These are phyloP conservation scores for Tamias sibiricus DNA, from an alignment of 2,113 vertebrate genomes.

Conservation along the genomic window DNA sequence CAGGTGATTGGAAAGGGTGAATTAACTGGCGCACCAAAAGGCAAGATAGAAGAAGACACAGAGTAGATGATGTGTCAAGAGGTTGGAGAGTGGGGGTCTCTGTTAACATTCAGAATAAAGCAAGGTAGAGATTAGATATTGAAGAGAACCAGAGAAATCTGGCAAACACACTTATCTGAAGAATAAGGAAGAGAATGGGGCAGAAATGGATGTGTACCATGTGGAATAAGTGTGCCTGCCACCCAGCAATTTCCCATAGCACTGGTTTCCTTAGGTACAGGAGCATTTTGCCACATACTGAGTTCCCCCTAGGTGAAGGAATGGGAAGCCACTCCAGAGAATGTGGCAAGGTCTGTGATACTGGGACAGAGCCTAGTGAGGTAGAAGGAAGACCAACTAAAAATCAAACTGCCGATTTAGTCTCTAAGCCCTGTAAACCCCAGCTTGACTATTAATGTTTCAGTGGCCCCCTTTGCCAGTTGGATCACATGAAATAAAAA, in stretches of 20 bases:
- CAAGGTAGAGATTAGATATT: not conserved
- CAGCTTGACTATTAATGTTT: not conserved
- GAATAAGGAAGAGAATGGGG: too few relatives aligned
- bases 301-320: not conserved
- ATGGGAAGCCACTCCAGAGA: not conserved
- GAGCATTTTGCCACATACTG: not conserved
- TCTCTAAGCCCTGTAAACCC: not conserved
- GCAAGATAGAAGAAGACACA: not conserved
- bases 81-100: accelerated
- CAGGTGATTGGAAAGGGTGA: not conserved
- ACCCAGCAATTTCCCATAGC: not conserved
- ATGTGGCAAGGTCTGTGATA: not conserved
- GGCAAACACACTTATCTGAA: not conserved
- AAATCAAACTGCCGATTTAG: not conserved
- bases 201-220: not conserved
- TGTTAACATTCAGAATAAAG: not conserved
- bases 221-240: accelerated
- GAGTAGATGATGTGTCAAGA: not conserved
- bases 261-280: not conserved
- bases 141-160: not conserved
- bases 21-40: not conserved
- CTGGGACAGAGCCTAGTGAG: accelerated
- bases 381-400: not conserved
- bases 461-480: too few relatives aligned
- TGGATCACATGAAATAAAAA: too few relatives aligned